Conservation (phyloP, 2,888 invertebrate genomes). For the Caenorhabditis virilis region DNA sequence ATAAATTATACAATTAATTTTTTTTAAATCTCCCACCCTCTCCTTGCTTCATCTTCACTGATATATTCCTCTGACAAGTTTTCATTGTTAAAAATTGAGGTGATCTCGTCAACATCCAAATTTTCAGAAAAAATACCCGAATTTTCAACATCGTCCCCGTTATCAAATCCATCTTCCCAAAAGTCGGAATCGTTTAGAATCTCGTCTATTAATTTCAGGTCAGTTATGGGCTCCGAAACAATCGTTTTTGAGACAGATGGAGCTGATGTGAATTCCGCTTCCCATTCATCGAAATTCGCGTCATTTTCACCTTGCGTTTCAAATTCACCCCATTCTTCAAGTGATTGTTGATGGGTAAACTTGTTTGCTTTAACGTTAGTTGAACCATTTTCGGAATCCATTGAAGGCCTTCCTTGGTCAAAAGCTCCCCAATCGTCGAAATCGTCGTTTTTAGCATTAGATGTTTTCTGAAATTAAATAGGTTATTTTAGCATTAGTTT, state of each 20-base stretch:
- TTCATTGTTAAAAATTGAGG: slow-evolving; percentile 10
- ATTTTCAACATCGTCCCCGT: neutral
- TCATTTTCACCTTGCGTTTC: slow-evolving; percentile 5
- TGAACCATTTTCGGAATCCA: neutral
- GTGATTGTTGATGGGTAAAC: slow-evolving; percentile 13
- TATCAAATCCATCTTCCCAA: slow-evolving; percentile 30
- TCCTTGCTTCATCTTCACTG: slow-evolving; percentile 6
- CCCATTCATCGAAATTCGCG: slow-evolving; percentile 18
- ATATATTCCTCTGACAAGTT: neutral
- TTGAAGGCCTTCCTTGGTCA: slow-evolving; percentile 36
- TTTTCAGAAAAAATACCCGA: slow-evolving; percentile 1
- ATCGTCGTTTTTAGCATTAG: slow-evolving; percentile 43
- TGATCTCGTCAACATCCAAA: slow-evolving; percentile 7
- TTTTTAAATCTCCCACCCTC: slow-evolving; percentile 3
- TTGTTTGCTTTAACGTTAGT: neutral
- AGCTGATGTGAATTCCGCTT: slow-evolving; percentile 22
- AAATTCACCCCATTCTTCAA: slow-evolving; percentile 28
- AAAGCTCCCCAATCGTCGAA: slow-evolving; percentile 64
- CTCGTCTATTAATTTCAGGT: slow-evolving; percentile 19
- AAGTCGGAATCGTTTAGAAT: slow-evolving; percentile 20
- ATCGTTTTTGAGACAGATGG: neutral
- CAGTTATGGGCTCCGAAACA: no score
- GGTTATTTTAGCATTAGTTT: no score
- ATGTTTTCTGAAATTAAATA: no score
- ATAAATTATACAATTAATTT: neutral